phyloP scores from a whole-genome alignment of 1,140 invertebrate species.

The roundworm (Caenorhabditis elegans) region WBcel235 BX284603.4:7096001-7096500 shows the following conservation, averaged over 20 bases:
- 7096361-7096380: not conserved
- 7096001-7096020: too few relatives aligned
- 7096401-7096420: not conserved
- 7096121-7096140: not conserved
- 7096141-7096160: not conserved
- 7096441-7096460: not conserved
- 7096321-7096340: not conserved
- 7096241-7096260: not conserved
- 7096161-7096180: not conserved
- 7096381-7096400: not conserved
- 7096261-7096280: not conserved
- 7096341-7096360: not conserved
- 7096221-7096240: not conserved
- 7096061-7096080: conserved; percentile 4
- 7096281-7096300: not conserved
- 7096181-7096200: not conserved
- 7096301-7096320: not conserved
- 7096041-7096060: not conserved
- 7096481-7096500: not conserved
- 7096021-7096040: too few relatives aligned
- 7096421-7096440: conserved; percentile 7
- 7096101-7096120: conserved; percentile 1
- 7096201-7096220: conserved; percentile 3
- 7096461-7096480: not conserved
- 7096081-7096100: conserved; percentile 2